Evolutionary conservation across 2,888 invertebrate species (phyloP), one percentile per base, ranked within the genome.

Genomic region (Selenia dentaria): DNA sequence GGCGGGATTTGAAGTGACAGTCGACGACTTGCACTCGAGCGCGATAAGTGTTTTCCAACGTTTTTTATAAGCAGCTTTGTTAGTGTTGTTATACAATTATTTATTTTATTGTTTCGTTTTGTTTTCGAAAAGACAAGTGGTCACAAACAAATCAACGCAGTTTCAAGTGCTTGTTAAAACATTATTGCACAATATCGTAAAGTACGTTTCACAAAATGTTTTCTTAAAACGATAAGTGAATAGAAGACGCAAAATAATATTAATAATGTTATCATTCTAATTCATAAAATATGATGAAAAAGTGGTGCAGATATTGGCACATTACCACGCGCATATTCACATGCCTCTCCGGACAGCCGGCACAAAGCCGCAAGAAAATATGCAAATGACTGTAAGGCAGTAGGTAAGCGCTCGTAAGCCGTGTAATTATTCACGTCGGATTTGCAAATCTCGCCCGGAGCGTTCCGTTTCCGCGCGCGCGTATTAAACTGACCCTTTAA

Each of bases 381-480:
- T 90, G 89, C 85, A 87, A 90, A 90, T 90, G 74, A 75, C 74
- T 83, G 76, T 86, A 89, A 89, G 89, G 86, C 87, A 88, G 84
- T 88, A 83, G 88, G 88, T 89, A 88, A 89, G 84, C 84, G 82
- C 73, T 83, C 82, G 80, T 88, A 90, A 88, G 86, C 89, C 86
- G 77, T 80, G 83, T 89, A 89, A 90, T 90, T 90, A 90, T 90
- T 90, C 90, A 87, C 89, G 82, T 85, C 79, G 85, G 87, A 87
- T 88, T 87, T 87, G 84, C 83, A 82, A 87, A 81, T 85, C 76
- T 83, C 81, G 84, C 88, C 85, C 66, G 81, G 63, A 80, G 87
- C 86, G 83, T 77, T 85, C 73, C 78, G 75, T 79, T 82, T 81
- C 83, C 79, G 75, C 77, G 74, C 69, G 70, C 79, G 77, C 76